phyloP scores from a whole-genome alignment of 2,888 invertebrate species.

The Drosophila imparisetae region DNA sequence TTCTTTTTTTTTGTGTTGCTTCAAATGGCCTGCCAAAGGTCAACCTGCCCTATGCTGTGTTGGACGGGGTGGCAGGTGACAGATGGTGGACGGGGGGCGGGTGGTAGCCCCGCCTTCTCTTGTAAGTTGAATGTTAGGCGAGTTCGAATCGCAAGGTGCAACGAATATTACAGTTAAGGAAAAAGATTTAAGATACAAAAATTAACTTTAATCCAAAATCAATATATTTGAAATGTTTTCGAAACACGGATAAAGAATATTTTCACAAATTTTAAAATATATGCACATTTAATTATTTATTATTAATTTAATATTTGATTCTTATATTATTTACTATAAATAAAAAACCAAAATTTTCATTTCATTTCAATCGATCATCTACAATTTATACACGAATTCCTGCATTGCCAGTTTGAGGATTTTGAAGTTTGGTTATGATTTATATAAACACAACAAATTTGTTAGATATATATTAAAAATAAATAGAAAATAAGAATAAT shows the following conservation, averaged over 20 bases:
- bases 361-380: not conserved
- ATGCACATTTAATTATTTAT: not conserved
- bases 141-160: not conserved
- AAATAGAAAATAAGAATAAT: not conserved
- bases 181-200: not conserved
- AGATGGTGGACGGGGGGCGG: not conserved
- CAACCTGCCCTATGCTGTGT: conserved; percentile 18
- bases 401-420: not conserved
- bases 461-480: not conserved
- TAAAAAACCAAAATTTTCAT: not conserved
- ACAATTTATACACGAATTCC: not conserved
- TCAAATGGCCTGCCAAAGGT: conserved; percentile 54
- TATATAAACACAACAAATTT: too few species aligned
- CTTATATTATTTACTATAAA: not conserved
- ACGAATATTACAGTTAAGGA: conserved; percentile 2
- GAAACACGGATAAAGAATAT: not conserved
- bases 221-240: not conserved
- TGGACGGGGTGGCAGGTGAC: not conserved
- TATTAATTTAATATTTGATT: not conserved
- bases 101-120: not conserved
- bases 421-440: too few species aligned
- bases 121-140: not conserved
- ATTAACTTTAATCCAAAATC: not conserved
- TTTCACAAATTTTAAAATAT: not conserved
- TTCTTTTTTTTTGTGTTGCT: not conserved